Conservation (phyloP, 2,888 invertebrate species). For the Scaeva pyrastri region DNA sequence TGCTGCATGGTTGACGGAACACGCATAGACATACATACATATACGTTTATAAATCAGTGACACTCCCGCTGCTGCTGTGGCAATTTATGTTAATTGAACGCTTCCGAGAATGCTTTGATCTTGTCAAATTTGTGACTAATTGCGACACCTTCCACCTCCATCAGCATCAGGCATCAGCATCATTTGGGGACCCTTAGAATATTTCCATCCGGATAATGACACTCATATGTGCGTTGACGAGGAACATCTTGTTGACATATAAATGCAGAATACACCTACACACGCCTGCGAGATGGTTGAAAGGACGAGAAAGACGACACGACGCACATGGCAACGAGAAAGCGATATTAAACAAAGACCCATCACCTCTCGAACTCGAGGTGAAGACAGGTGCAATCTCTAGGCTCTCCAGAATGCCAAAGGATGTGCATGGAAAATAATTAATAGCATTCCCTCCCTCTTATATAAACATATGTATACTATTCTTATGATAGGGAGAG, state of each 20-base stretch:
- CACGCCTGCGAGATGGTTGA: background rate
- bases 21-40: too few relatives aligned
- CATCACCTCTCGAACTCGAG: constrained; percentile 32
- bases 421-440: constrained; percentile 72
- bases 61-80: constrained; percentile 40
- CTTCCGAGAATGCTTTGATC: constrained; percentile 78
- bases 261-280: constrained; percentile 1
- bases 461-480: background rate
- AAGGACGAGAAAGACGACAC: constrained; percentile 34
- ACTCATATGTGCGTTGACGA: constrained; percentile 61
- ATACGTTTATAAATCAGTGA: constrained; percentile 49
- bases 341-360: background rate
- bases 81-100: constrained; percentile 77
- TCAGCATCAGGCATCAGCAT: too few relatives aligned
- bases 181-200: constrained; percentile 10
- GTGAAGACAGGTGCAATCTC: constrained; percentile 69
- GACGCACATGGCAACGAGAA: background rate
- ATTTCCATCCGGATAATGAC: constrained; percentile 42
- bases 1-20: constrained; percentile 28
- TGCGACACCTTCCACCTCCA: constrained; percentile 74
- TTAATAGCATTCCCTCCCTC: constrained; percentile 56
- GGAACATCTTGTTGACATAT: constrained; percentile 71
- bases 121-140: constrained; percentile 78
- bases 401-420: constrained; percentile 23
- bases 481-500: background rate